These are phyloP conservation scores for Scyliorhinus canicula DNA, from an alignment of 2,797 vertebrate species.

Conservation along the genomic window DNA sequence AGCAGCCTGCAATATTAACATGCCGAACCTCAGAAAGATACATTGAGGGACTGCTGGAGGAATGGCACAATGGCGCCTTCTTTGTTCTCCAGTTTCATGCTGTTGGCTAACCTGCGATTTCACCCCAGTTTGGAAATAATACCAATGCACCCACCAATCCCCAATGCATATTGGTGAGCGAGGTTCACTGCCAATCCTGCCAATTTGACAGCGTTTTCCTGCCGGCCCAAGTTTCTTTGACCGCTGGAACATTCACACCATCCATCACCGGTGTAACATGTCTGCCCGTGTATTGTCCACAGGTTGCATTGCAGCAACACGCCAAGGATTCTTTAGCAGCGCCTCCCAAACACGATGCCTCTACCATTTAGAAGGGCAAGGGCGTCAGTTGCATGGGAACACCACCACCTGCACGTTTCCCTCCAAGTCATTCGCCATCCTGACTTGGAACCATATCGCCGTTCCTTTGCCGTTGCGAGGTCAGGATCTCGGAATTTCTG, in stretches of 20 bases:
- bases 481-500: background rate
- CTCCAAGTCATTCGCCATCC: too few relatives aligned
- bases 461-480: background rate
- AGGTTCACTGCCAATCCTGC: background rate
- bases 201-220: background rate
- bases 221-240: background rate
- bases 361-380: background rate
- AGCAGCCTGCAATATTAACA: background rate
- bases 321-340: background rate
- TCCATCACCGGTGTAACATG: background rate
- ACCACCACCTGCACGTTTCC: background rate
- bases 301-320: background rate
- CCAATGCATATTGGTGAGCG: background rate
- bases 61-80: background rate
- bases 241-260: background rate
- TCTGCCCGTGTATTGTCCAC: too few relatives aligned
- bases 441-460: background rate
- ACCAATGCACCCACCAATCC: background rate
- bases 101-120: background rate
- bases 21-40: background rate
- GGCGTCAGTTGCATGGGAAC: background rate
- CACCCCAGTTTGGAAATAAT: background rate
- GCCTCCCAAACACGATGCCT: background rate
- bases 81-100: background rate
- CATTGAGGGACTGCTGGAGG: background rate